These are phyloP conservation scores for Fregata magnificens DNA, from an alignment of 2,113 vertebrate species.

Conservation along the genomic window DNA sequence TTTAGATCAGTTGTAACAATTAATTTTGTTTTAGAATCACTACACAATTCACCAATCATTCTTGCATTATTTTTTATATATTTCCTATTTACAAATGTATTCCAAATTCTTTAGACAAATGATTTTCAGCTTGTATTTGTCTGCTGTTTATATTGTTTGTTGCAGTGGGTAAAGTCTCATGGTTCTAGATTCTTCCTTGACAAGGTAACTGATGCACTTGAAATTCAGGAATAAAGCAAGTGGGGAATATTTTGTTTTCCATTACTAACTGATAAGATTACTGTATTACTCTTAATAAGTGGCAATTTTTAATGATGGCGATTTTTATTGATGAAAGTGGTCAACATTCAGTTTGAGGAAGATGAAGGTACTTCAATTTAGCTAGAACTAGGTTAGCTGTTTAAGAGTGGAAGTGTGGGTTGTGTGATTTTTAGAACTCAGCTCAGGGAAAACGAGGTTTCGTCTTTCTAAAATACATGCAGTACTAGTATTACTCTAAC, in stretches of 20 bases:
- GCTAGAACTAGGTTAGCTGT: neutral
- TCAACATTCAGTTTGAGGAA: neutral
- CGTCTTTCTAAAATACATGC: neutral
- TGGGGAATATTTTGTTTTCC: neutral
- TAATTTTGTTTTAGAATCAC: neutral
- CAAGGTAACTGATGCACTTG: neutral
- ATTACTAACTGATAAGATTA: neutral
- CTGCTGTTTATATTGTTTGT: neutral
- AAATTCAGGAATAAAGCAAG: neutral
- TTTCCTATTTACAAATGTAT: neutral
- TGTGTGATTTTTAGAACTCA: neutral
- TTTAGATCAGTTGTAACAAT: neutral
- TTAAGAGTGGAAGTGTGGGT: neutral
- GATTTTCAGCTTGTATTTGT: neutral
- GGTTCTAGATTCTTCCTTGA: neutral
- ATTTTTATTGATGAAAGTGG: neutral
- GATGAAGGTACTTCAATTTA: neutral
- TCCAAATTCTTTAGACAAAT: neutral
- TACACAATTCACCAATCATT: neutral
- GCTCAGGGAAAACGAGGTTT: neutral
- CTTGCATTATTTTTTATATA: neutral
- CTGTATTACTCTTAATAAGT: neutral
- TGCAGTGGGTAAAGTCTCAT: neutral
- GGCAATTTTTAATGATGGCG: neutral
- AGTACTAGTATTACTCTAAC: neutral